Evolutionary conservation across 1,140 invertebrate genomes (phyloP).

Genomic region (Dufourea novaeangliae): DNA sequence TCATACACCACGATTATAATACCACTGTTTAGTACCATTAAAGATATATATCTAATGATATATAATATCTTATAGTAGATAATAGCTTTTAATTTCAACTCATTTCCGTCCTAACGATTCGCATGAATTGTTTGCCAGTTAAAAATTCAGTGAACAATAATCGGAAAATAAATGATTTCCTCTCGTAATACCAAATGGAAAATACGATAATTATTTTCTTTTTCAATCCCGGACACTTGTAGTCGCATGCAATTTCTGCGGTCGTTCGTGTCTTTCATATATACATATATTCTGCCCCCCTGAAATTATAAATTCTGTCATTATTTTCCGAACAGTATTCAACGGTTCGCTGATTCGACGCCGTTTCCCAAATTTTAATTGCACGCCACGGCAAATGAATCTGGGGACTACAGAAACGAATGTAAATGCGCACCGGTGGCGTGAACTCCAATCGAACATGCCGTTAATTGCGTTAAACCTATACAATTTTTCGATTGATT

Average conservation of each 20-base stretch:
- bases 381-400: constrained; percentile 32
- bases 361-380: constrained; percentile 51
- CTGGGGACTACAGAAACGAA: constrained; percentile 5
- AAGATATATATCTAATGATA: too few relatives aligned
- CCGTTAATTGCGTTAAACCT: constrained; percentile 32
- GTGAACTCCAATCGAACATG: constrained; percentile 40
- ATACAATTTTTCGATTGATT: constrained; percentile 49
- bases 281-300: too few relatives aligned
- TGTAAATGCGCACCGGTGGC: constrained; percentile 16
- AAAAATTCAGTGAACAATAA: not conserved
- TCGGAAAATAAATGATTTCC: not conserved
- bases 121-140: too few relatives aligned
- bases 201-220: constrained; percentile 31
- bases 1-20: too few relatives aligned
- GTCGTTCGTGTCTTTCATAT: constrained; percentile 13
- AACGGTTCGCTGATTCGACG: constrained; percentile 41
- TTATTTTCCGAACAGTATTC: constrained; percentile 40
- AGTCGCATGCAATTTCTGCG: not conserved
- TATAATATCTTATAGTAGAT: too few relatives aligned
- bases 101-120: too few relatives aligned
- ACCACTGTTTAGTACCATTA: too few relatives aligned
- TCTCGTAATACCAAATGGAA: not conserved
- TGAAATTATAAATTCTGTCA: constrained; percentile 49
- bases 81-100: too few relatives aligned
- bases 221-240: not conserved